A percentile compares a stretch with the other conserved stretches of the same genome.
phyloP scores from a whole-genome alignment of 2,797 vertebrate species.

The Neosalanx taihuensis region DNA sequence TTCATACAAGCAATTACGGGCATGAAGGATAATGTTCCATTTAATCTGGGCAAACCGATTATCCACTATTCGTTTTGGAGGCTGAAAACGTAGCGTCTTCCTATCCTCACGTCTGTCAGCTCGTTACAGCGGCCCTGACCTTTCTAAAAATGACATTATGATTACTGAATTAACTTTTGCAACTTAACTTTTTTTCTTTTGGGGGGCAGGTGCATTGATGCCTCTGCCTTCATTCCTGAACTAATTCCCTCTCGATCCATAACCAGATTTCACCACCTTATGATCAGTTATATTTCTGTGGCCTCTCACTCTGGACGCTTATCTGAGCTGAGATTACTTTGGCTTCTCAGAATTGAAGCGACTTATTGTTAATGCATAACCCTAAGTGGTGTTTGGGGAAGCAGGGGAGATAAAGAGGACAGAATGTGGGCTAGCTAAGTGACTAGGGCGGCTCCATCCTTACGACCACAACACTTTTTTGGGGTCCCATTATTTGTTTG shows the following conservation, averaged over 20 bases:
- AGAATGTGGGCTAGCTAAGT: conserved; percentile 49
- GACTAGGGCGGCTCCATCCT: conserved; percentile 43
- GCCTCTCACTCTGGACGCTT: conserved; percentile 37
- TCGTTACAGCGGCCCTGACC: conserved; percentile 24
- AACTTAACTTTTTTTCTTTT: not conserved
- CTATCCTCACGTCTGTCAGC: conserved; percentile 45
- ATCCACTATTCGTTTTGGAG: conserved; percentile 44
- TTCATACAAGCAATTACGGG: conserved; percentile 72
- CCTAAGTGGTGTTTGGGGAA: conserved; percentile 45
- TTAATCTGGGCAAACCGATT: conserved; percentile 67
- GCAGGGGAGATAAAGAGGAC: conserved; percentile 4
- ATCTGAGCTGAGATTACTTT: conserved; percentile 56
- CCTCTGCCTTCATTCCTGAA: conserved; percentile 10
- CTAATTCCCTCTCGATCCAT: conserved; percentile 25
- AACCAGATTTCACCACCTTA: conserved; percentile 47
- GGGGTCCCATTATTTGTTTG: conserved; percentile 47
- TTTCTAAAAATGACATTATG: conserved; percentile 36
- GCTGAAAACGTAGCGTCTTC: conserved; percentile 51
- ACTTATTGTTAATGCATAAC: conserved; percentile 67
- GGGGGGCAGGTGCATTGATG: conserved; percentile 48
- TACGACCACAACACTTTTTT: conserved; percentile 25
- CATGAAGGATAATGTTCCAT: conserved; percentile 66
- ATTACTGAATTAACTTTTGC: conserved; percentile 32
- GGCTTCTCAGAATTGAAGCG: conserved; percentile 29
- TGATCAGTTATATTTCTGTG: conserved; percentile 48